These are phyloP conservation scores for Heteractis magnifica DNA, from an alignment of 92 coral and sea anemone genomes.

Conservation along the genomic window DNA sequence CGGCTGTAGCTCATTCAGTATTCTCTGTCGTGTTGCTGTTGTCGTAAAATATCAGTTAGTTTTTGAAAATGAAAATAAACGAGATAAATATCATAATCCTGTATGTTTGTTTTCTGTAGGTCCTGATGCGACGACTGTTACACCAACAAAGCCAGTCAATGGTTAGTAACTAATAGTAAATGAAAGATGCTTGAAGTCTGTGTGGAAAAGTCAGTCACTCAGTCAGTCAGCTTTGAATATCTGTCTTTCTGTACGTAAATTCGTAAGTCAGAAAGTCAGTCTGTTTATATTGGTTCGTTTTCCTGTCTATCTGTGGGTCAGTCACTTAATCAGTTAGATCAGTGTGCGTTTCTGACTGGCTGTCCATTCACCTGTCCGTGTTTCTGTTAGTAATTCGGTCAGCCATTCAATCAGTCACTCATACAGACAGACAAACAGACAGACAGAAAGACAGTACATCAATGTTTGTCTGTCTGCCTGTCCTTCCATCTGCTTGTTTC, in stretches of 20 bases:
- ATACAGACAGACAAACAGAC: no score
- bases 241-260: background rate
- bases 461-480: background rate
- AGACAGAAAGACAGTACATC: no score
- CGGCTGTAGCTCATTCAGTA: background rate
- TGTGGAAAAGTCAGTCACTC: background rate
- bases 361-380: no score
- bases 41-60: no score
- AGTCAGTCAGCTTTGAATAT: background rate
- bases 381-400: background rate
- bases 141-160: slow-evolving; percentile 67
- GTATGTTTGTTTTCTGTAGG: slow-evolving; percentile 33
- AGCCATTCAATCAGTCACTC: background rate
- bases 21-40: background rate
- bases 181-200: no score
- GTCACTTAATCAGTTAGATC: no score
- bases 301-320: no score
- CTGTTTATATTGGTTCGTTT: no score
- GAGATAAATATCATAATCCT: no score
- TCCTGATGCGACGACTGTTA: slow-evolving; percentile 62
- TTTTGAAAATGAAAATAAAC: no score
- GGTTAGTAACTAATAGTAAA: slow-evolving; percentile 25
- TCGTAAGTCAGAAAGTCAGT: background rate
- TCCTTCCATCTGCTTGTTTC: background rate
- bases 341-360: no score